Base-by-base conservation (phyloP, 2,797 vertebrate species). In the Chrysocyon brachyurus region DNA sequence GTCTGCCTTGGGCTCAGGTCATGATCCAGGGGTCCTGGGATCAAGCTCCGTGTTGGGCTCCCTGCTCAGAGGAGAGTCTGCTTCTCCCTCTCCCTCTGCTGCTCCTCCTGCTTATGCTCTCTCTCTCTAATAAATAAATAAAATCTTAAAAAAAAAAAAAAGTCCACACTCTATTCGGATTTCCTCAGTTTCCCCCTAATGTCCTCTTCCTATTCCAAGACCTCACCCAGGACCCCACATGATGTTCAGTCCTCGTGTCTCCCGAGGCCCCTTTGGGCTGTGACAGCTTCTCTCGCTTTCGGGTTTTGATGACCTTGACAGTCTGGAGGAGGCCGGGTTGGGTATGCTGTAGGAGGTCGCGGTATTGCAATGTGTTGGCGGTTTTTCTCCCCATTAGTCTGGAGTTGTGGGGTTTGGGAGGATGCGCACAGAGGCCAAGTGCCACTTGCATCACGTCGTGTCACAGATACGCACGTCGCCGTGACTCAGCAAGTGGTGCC, bases 391-490 rank as follows among this genome's bases (percentile, higher is more conserved):
- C 46, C 49, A 1, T 52, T 2, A 6, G 17, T 12, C 54, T 2
- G 54, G 24, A 10, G n/a, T 6, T 5, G 12, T 1, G 56, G 8
- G 56, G 12, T 72, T 28, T 61, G 31, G 12, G 61, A 56, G 12
- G 36, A 5, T 2, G 24, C 16, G 4, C 54, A 2, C n/a, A 15
- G 78, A 24, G 63, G 70, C 31, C 9, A 5, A 59, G 28, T 5
- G 40, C 19, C 52, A 1, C 64, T 28, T 59, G 33, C 11, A 0
- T 15, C 64, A 31, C 12, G 3, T 16, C 33, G 1, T 0, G 19
- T 59, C 68, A 7, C 9, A 36, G 54, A 6, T 21, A 16, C 19
- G 0, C 14, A 36, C 2, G 5, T 61, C 1, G 3, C 5, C 10
- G 1, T 28, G 28, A 22, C 59, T 52, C 9, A 3, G 11, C 40